Percentiles rank a stretch among this genome's conserved stretches.
These are phyloP conservation scores for Rhabdomys pumilio DNA, from an alignment of 2,797 vertebrate species.

Conservation along the genomic window DNA sequence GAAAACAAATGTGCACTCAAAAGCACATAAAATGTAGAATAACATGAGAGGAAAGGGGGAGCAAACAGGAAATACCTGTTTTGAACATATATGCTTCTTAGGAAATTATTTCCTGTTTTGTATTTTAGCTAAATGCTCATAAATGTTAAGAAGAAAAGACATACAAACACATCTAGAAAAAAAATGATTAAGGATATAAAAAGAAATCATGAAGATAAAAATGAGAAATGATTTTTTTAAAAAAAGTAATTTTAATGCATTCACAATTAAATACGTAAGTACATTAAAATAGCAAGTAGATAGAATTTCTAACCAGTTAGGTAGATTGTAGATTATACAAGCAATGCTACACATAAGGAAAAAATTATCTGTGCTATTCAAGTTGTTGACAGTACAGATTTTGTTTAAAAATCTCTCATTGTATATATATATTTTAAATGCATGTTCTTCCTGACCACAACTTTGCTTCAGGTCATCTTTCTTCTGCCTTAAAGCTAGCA, in stretches of 20 bases:
- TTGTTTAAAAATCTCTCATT: not conserved
- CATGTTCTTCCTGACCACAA: not conserved
- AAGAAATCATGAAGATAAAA: not conserved
- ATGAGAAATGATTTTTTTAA: not conserved
- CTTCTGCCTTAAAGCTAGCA: not conserved
- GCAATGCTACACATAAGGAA: not conserved
- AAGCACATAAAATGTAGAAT: not conserved
- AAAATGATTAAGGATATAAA: not conserved
- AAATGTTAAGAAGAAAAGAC: conserved; percentile 3
- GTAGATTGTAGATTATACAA: not conserved
- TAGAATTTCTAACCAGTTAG: not conserved
- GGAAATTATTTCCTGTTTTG: not conserved
- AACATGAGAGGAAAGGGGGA: not conserved
- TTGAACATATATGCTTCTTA: not conserved
- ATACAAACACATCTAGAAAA: not conserved
- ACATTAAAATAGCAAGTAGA: conserved; percentile 33
- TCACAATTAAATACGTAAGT: not conserved
- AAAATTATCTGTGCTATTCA: not conserved
- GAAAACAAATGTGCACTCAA: not conserved
- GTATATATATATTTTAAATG: not conserved
- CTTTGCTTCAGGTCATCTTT: not conserved
- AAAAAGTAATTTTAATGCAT: not conserved
- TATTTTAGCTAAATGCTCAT: not conserved
- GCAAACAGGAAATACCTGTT: not conserved
- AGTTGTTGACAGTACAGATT: not conserved